phyloP scores from a whole-genome alignment of 2,113 vertebrate species.

The Ramphastos sulfuratus region DNA sequence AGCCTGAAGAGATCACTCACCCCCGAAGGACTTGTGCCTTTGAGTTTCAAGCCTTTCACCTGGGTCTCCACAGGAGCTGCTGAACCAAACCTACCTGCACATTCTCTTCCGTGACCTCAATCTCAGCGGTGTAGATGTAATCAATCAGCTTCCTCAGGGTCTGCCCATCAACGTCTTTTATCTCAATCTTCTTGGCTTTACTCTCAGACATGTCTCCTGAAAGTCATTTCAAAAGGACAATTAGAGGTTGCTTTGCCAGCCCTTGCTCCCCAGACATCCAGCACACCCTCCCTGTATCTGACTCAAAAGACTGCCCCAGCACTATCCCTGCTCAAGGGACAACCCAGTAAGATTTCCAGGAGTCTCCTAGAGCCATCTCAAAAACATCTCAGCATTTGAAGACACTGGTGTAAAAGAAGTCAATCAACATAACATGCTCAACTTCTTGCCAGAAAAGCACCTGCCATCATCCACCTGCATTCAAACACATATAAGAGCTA shows the following conservation, averaged over 20 bases:
- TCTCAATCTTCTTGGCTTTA: conserved; percentile 93
- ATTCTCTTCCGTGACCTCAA: conserved; percentile 94
- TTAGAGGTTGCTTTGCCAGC: neutral
- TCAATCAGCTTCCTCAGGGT: conserved; percentile 91
- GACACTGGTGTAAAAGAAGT: neutral
- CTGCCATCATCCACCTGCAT: neutral
- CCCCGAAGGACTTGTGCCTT: neutral
- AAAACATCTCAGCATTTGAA: neutral
- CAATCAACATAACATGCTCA: neutral
- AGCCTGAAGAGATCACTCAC: conserved; percentile 14
- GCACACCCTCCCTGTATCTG: neutral
- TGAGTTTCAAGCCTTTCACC: neutral
- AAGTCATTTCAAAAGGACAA: conserved; percentile 34
- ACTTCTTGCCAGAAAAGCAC: neutral
- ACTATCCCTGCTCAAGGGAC: neutral
- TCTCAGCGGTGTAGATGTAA: conserved; percentile 95
- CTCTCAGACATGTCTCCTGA: conserved; percentile 97
- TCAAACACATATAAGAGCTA: neutral
- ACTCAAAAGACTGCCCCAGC: neutral
- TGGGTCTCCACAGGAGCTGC: fast-evolving
- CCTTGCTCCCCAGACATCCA: neutral
- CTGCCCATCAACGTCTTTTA: conserved; percentile 90
- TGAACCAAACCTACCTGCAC: conserved; percentile 84
- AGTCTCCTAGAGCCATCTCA: neutral
- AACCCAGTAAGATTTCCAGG: neutral